These are phyloP conservation scores for Drosophila burlai DNA, from an alignment of 1,140 invertebrate genomes.

Conservation along the genomic window DNA sequence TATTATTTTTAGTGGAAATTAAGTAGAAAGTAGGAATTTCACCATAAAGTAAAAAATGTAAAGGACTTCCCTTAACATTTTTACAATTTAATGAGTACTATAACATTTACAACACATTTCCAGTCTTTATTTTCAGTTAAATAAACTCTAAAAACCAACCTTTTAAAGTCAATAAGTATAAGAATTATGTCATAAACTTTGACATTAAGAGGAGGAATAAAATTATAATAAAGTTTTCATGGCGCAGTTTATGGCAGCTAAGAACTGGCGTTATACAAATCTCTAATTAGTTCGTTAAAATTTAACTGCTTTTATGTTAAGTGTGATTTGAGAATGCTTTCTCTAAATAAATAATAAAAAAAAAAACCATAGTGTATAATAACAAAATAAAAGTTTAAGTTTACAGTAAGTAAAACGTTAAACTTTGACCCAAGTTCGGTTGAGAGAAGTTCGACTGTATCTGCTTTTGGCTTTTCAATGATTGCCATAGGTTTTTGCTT, in stretches of 20 bases:
- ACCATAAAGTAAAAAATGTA: not conserved
- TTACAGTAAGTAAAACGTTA: not conserved
- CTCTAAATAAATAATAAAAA: not conserved
- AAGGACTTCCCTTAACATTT: not conserved
- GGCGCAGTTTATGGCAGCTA: not conserved
- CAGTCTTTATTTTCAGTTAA: not conserved
- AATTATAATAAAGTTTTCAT: not conserved
- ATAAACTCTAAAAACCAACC: not conserved
- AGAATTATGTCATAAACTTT: not conserved
- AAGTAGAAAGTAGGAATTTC: not conserved
- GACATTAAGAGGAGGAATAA: not conserved
- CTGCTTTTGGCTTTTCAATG: conserved; percentile 58
- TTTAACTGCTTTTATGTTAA: not conserved
- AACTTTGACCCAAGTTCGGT: not conserved
- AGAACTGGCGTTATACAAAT: not conserved
- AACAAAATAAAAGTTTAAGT: not conserved
- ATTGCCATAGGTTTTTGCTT: conserved; percentile 67
- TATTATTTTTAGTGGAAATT: too few relatives aligned
- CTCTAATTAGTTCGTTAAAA: not conserved
- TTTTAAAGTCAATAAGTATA: not conserved
- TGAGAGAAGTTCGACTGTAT: conserved; percentile 18
- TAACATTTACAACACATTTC: not conserved
- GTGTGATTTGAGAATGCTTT: not conserved
- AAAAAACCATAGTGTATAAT: too few relatives aligned
- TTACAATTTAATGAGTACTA: not conserved